phyloP scores from a whole-genome alignment of 2,113 vertebrate genomes.

The Crotalus helleri region DNA sequence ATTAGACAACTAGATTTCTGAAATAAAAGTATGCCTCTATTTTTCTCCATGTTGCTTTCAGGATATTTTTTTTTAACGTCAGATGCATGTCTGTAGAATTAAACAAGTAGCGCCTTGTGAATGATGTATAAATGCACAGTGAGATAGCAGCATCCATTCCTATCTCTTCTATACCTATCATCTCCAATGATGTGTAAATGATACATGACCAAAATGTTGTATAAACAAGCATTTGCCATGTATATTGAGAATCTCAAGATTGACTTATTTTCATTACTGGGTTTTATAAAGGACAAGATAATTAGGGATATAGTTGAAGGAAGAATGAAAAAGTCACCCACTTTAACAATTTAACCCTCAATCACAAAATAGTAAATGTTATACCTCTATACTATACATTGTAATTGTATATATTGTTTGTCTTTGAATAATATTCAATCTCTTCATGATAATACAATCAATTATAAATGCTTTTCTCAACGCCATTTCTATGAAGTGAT shows the following conservation, averaged over 20 bases:
- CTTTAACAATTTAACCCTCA: neutral
- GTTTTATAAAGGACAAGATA: neutral
- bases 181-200: neutral
- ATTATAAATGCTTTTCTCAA: slow-evolving; percentile 13
- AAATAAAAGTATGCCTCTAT: neutral
- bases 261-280: neutral
- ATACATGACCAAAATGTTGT: neutral
- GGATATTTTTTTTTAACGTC: neutral
- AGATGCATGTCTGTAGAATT: neutral
- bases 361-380: neutral
- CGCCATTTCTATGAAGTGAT: neutral
- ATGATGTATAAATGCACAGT: neutral
- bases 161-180: neutral
- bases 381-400: neutral
- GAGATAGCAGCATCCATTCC: neutral
- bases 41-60: neutral
- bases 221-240: neutral
- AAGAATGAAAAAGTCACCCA: neutral
- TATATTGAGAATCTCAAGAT: neutral
- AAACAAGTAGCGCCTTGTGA: neutral
- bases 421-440: slow-evolving; percentile 27
- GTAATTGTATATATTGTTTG: neutral
- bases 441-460: neutral
- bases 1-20: neutral
- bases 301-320: neutral